A percentile compares a stretch with the other conserved stretches of the same genome.
phyloP scores from a whole-genome alignment of 2,888 invertebrate genomes.

The Altica lythri region DNA sequence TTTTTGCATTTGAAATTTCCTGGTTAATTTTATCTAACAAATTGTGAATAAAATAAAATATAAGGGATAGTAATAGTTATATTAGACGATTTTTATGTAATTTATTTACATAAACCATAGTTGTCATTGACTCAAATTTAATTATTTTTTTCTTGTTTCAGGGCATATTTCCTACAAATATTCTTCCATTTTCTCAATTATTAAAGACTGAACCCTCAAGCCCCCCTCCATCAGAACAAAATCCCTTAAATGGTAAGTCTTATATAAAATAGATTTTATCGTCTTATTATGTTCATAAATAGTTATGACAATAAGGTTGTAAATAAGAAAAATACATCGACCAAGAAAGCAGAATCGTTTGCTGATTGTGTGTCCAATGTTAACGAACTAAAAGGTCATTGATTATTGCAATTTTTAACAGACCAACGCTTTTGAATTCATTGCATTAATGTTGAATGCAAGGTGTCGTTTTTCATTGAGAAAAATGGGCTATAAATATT shows the following conservation, averaged over 20 bases:
- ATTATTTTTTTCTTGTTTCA: slow-evolving; percentile 47
- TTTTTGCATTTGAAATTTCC: too few species aligned
- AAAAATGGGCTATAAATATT: background rate
- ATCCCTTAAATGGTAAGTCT: slow-evolving; percentile 56
- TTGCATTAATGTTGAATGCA: slow-evolving; percentile 29
- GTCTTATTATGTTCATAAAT: slow-evolving; percentile 1
- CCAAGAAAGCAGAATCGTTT: background rate
- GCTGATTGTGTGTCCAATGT: slow-evolving; percentile 7
- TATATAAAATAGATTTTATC: too few species aligned
- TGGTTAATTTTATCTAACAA: too few species aligned
- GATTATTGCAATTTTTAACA: slow-evolving; percentile 35
- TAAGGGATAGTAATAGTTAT: too few species aligned
- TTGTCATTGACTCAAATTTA: too few species aligned
- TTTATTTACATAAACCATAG: too few species aligned
- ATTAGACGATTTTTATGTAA: too few species aligned
- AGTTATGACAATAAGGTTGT: slow-evolving; percentile 18
- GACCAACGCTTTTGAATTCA: slow-evolving; percentile 31
- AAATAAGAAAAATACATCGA: slow-evolving; percentile 25
- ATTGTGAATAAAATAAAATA: too few species aligned
- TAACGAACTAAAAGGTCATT: slow-evolving; percentile 27
- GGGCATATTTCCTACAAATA: slow-evolving; percentile 59
- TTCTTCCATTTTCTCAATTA: slow-evolving; percentile 56
- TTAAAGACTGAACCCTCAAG: slow-evolving; percentile 54
- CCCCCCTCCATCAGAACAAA: slow-evolving; percentile 52
- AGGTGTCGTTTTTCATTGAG: slow-evolving; percentile 21